These are phyloP conservation scores for Cheirogaleus medius DNA, from an alignment of 2,113 vertebrate species.

Conservation along the genomic window DNA sequence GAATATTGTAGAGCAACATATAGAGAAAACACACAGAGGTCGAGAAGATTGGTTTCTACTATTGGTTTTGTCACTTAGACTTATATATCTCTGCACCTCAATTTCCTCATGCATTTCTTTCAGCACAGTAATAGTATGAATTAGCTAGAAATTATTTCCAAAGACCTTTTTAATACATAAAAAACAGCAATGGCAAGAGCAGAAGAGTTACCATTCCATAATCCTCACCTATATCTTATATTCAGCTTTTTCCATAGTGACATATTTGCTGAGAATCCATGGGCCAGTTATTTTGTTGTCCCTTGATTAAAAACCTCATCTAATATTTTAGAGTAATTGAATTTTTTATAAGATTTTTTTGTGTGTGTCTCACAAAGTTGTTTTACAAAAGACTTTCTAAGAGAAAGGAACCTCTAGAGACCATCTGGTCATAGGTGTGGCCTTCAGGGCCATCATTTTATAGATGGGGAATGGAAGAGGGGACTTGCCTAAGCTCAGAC, in stretches of 20 bases:
- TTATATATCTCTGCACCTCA: not conserved
- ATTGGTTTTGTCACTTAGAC: not conserved
- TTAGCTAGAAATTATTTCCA: not conserved
- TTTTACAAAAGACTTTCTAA: not conserved
- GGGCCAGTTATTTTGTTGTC: not conserved
- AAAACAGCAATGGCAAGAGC: not conserved
- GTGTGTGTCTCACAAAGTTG: not conserved
- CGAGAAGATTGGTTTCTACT: not conserved
- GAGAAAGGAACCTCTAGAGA: not conserved
- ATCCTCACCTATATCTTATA: not conserved
- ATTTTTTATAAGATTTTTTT: not conserved
- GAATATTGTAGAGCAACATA: not conserved
- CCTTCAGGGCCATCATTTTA: not conserved
- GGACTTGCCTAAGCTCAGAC: not conserved
- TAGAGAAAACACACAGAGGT: not conserved
- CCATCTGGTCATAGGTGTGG: rapidly evolving
- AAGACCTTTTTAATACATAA: not conserved
- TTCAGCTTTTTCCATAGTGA: not conserved
- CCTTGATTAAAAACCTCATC: not conserved
- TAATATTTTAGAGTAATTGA: not conserved
- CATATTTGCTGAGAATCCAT: not conserved
- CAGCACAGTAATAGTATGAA: not conserved
- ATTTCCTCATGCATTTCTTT: not conserved
- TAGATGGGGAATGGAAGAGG: not conserved
- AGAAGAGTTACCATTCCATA: not conserved